Evolutionary conservation across 2,797 vertebrate species (phyloP), one percentile per base, ranked within the genome.

Genomic region (Microtus californicus): DNA sequence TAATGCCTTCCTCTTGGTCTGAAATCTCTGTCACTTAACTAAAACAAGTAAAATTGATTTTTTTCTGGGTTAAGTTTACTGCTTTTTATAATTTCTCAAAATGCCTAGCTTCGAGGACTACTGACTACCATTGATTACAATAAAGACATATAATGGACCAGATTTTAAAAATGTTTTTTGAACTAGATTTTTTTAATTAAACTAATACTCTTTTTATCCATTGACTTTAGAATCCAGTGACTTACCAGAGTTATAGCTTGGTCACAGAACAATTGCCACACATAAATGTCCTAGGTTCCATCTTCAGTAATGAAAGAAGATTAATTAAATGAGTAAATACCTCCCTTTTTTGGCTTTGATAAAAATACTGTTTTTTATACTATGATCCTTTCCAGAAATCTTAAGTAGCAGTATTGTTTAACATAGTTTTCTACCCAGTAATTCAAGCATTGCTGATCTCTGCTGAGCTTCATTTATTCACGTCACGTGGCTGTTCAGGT

Each of bases 11-110:
- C 90, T 19, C 59, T 77, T 73, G 67, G 45, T 15, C 59, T 89
- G 90, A 93, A 92, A 87, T 89, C 59, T 76, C 89, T 77, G 61
- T 90, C 1, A 86, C 15, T 94, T 85, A 76, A 94, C 77, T 87
- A 59, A 93, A 92, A 87, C 63, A 77, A 61, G 79, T 65, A 13
- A 29, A 5, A 78, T 11, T 78, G 31, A 86, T 73, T 79, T 5
- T 93, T 93, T 90, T 51, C 48, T 77, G 48, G 21, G 21, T 85
- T 93, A 51, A 81, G 25, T 89, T 91, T 79, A 82, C 37, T 51
- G 5, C 54, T 88, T 92, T 90, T 90, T 48, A 74, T 87, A 73
- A 79, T 63, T 94, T 69, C 40, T 95, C 19, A 93, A 65, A 96
- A 89, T 73, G 2, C 29, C 6, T 59, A 90, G 56, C 21, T 86